phyloP scores from a whole-genome alignment of 2,888 invertebrate species.

The Quadriops clusia region DNA sequence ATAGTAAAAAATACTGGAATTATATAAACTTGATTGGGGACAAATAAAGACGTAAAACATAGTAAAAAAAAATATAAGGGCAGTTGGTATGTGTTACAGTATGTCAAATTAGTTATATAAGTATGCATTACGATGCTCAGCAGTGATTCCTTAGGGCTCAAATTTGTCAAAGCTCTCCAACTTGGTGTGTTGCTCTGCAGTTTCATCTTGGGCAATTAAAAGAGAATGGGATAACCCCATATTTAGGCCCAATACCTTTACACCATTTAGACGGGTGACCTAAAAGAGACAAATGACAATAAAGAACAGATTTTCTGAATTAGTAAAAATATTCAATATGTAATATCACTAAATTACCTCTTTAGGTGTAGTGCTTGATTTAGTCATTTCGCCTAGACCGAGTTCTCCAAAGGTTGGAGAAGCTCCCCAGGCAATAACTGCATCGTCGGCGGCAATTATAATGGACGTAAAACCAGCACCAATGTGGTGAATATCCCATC shows the following conservation, averaged over 20 bases:
- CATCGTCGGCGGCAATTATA: slow-evolving; percentile 81
- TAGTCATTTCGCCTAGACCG: slow-evolving; percentile 80
- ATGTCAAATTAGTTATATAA: too few species aligned
- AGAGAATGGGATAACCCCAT: slow-evolving; percentile 83
- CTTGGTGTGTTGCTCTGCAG: slow-evolving; percentile 50
- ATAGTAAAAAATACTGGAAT: too few species aligned
- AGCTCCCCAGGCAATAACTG: slow-evolving; percentile 86
- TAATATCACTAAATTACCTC: slow-evolving; percentile 47
- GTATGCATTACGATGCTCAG: too few species aligned
- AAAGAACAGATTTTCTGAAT: background rate
- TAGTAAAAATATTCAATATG: background rate
- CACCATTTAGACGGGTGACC: slow-evolving; percentile 54
- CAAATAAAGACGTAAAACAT: too few species aligned
- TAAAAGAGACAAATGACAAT: slow-evolving; percentile 19
- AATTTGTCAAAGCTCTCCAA: slow-evolving; percentile 47
- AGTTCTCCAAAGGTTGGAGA: slow-evolving; percentile 89
- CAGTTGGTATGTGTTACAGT: too few species aligned
- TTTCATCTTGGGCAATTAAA: slow-evolving; percentile 51
- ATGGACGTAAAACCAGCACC: slow-evolving; percentile 76
- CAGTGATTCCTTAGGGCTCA: slow-evolving; percentile 24
- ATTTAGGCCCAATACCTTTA: slow-evolving; percentile 63
- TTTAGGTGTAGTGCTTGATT: slow-evolving; percentile 76
- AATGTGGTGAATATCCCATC: slow-evolving; percentile 80
- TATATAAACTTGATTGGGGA: too few species aligned
- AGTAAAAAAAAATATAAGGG: too few species aligned